Conservation (phyloP, 1,140 invertebrate genomes). For the Drosophila lini region DNA sequence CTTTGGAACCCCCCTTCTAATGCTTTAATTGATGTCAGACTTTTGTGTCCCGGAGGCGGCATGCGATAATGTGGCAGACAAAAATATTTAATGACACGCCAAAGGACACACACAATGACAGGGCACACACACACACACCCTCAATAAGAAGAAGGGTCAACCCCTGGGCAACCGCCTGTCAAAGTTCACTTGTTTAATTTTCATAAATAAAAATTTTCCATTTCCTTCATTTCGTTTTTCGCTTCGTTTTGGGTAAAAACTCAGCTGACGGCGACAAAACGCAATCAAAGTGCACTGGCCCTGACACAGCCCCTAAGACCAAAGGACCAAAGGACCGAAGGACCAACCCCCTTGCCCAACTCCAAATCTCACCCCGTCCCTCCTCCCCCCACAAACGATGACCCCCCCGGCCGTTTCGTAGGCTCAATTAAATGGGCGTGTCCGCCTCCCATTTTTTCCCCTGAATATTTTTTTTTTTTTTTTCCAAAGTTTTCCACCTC, state of each 20-base stretch:
- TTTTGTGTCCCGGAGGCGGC: conserved; percentile 27
- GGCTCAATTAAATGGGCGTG: conserved; percentile 75
- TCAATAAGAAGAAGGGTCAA: conserved; percentile 36
- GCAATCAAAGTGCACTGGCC: conserved; percentile 77
- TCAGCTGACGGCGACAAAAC: conserved; percentile 65
- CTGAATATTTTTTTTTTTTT: not conserved
- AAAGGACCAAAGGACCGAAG: not conserved
- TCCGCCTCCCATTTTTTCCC: conserved; percentile 8
- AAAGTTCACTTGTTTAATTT: conserved; percentile 82
- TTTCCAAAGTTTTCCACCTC: conserved; percentile 17
- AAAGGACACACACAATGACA: conserved; percentile 21
- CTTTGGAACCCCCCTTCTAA: conserved; percentile 2
- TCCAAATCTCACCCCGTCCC: not conserved
- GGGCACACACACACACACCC: not conserved
- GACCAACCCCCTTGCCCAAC: not conserved
- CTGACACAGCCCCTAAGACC: conserved; percentile 20
- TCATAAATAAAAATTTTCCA: conserved; percentile 75
- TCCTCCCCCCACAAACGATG: not conserved
- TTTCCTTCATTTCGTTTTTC: conserved; percentile 14
- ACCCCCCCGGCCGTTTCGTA: conserved; percentile 7
- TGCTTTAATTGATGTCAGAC: conserved; percentile 68
- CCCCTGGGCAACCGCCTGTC: conserved; percentile 71
- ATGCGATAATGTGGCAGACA: conserved; percentile 75
- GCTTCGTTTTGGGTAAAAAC: conserved; percentile 63
- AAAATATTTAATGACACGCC: conserved; percentile 75